These are phyloP conservation scores for Lithophane ornitopus DNA, from an alignment of 2,888 invertebrate genomes.

Conservation along the genomic window DNA sequence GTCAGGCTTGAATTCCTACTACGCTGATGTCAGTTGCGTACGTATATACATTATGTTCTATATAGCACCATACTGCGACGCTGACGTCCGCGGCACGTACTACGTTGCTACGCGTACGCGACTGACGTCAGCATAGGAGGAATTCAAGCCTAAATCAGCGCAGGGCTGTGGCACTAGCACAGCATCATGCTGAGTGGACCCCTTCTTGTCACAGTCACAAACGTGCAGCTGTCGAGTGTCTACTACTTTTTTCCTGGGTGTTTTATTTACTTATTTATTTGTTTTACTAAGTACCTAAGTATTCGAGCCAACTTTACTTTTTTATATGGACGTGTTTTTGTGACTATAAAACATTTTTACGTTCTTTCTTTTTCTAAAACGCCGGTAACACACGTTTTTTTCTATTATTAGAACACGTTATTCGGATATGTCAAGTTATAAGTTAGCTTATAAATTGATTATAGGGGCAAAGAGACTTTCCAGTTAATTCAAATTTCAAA, in stretches of 20 bases:
- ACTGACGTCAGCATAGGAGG: no score
- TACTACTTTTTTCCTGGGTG: neutral
- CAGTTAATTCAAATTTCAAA: no score
- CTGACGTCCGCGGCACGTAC: no score
- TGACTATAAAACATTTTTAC: neutral
- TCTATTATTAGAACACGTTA: neutral
- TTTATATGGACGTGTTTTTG: no score
- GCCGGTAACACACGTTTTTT: neutral
- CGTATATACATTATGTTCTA: no score
- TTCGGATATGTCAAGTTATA: no score
- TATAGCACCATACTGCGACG: no score
- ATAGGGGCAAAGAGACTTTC: no score
- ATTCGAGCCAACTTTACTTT: neutral
- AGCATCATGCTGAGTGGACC: neutral
- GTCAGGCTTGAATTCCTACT: no score
- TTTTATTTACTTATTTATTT: neutral
- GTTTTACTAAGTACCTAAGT: neutral
- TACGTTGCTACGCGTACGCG: no score
- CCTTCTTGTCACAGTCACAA: neutral
- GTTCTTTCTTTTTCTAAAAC: neutral
- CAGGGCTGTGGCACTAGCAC: neutral
- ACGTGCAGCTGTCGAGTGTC: neutral
- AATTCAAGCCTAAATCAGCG: neutral
- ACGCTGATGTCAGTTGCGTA: no score
- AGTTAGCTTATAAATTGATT: no score